These are phyloP conservation scores for Lasiurus borealis DNA, from an alignment of 2,113 vertebrate genomes.

Conservation along the genomic window DNA sequence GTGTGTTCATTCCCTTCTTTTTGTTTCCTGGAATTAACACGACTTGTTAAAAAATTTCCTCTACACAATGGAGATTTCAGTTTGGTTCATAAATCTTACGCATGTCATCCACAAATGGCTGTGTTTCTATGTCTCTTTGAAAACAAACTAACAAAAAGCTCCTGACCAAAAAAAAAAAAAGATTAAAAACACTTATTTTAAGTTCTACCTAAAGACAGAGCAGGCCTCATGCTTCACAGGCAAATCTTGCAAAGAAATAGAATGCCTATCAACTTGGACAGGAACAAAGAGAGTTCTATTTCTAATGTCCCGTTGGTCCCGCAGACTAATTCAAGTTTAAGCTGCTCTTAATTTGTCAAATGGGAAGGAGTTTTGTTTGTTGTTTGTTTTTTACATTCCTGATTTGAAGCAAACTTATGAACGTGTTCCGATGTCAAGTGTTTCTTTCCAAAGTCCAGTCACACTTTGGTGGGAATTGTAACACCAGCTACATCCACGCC, in stretches of 20 bases:
- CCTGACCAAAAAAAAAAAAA: background rate
- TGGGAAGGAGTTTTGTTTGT: background rate
- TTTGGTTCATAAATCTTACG: constrained; percentile 2
- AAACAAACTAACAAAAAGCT: background rate
- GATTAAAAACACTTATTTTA: background rate
- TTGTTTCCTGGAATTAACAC: background rate
- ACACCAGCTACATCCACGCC: background rate
- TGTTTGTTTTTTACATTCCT: background rate
- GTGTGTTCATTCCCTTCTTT: constrained; percentile 1
- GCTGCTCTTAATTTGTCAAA: background rate
- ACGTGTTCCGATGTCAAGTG: background rate
- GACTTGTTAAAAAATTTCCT: background rate
- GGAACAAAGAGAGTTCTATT: background rate
- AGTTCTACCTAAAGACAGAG: constrained; percentile 6
- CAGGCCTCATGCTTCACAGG: background rate
- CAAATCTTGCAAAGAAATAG: background rate
- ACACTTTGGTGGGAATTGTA: background rate
- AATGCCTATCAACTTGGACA: background rate
- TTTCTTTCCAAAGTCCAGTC: background rate
- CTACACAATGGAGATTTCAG: background rate
- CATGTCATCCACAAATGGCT: background rate
- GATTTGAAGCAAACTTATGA: background rate
- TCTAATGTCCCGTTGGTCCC: background rate
- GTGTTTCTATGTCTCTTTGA: background rate
- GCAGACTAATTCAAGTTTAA: background rate